A percentile compares a stretch with the other conserved stretches of the same genome.
Evolutionary conservation across 2,888 invertebrate genomes (phyloP).

Genomic region (Notodonta ziczac): DNA sequence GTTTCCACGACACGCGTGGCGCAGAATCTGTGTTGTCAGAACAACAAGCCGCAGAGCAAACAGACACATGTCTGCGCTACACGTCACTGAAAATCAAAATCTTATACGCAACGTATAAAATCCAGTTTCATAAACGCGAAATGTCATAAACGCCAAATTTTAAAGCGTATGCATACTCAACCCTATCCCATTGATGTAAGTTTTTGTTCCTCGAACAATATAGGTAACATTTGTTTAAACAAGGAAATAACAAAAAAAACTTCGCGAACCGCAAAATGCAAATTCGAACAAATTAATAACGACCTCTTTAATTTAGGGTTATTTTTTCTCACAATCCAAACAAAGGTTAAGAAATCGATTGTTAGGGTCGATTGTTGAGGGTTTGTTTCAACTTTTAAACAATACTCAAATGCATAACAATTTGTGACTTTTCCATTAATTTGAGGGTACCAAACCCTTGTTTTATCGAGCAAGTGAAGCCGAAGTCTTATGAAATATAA

Average conservation of each 20-base stretch:
- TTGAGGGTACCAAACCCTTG: not conserved
- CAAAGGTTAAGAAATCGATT: constrained; percentile 51
- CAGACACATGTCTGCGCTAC: too few relatives aligned
- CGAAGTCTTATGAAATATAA: not conserved
- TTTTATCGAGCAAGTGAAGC: not conserved
- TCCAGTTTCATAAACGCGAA: too few relatives aligned
- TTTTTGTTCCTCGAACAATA: too few relatives aligned
- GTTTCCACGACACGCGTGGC: too few relatives aligned
- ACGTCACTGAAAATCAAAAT: too few relatives aligned
- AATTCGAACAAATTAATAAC: constrained; percentile 40
- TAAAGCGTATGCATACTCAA: too few relatives aligned
- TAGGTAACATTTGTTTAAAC: too few relatives aligned
- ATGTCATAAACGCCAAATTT: too few relatives aligned
- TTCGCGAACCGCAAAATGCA: constrained; percentile 24
- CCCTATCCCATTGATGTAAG: too few relatives aligned
- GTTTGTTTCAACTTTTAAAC: constrained; percentile 25
- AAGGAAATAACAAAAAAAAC: not conserved
- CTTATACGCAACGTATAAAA: too few relatives aligned
- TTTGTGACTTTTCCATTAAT: not conserved
- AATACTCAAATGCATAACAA: not conserved
- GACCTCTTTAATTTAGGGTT: constrained; percentile 51
- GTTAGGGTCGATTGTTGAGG: not conserved
- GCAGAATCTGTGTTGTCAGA: too few relatives aligned
- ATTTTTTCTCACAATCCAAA: constrained; percentile 68
- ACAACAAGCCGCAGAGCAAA: too few relatives aligned